Evolutionary conservation across 1,140 invertebrate species (phyloP), one percentile per base, ranked within the genome.

Genomic region (Zaprionus lachaisei): DNA sequence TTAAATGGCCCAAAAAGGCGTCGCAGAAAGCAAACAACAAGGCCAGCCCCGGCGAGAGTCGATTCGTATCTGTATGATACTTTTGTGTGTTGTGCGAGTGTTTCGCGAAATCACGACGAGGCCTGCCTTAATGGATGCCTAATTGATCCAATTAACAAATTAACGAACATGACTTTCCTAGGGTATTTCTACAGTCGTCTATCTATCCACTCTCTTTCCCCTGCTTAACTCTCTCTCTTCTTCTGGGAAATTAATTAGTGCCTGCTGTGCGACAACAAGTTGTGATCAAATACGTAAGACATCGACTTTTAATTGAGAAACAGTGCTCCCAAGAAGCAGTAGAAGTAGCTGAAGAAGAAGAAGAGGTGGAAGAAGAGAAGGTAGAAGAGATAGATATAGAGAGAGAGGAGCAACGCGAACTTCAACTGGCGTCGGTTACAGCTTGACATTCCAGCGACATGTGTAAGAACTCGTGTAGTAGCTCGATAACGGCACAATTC

Each of bases 191-290:
- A 5, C n/a, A 64, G n/a, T 7, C 12, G 5, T 11, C 34, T 22
- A n/a, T 44, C 37, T 37, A 15, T 4, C 9, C 54, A 47, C n/a
- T 28, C 15, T 15, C 26, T 56, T 4, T 26, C 15, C 51, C 24
- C 64, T 56, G 31, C 14, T 5, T 2, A n/a, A 1, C 15, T 41
- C 47, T 51, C 20, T 4, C 12, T 22, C 47, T 24, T 4, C 41
- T 7, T 17, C 41, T 24, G 5, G 41, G 37, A 56, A 78, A 75
- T 80, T 87, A 86, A 89, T 89, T 86, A 86, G 68, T 22, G 79
- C 69, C 41, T 41, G 15, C 38, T 2, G 38, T 41, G 38, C 15
- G 15, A 17, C 54, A 56, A 71, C 66, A 56, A 54, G 31, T 38
- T 70, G 58, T 37, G 57, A 63, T 70, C 47, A 56, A 72, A 47